A percentile compares a stretch with the other conserved stretches of the same genome.
Evolutionary conservation across 2,888 invertebrate genomes (phyloP).

Genomic region (Chalcosyrphus nemorum): DNA sequence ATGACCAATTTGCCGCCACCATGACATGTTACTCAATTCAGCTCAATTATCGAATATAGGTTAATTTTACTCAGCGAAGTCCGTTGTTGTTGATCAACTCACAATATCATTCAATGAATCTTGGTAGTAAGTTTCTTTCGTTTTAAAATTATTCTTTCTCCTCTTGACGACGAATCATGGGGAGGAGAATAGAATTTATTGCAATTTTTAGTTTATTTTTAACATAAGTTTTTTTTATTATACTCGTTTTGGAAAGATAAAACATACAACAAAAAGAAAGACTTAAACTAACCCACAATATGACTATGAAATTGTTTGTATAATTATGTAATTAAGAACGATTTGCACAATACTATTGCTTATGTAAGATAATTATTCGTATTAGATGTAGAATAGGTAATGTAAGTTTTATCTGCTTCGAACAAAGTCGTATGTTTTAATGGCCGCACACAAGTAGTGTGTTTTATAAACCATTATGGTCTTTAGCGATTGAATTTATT

Average conservation of each 20-base stretch:
- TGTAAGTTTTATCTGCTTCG: neutral
- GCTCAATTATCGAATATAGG: conserved; percentile 69
- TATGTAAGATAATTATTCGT: conserved; percentile 8
- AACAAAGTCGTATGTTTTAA: neutral
- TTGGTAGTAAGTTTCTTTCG: neutral
- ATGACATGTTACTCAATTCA: conserved; percentile 49
- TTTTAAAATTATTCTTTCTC: conserved; percentile 23
- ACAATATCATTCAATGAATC: conserved; percentile 21
- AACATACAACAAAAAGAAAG: neutral
- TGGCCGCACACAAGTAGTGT: too few species aligned
- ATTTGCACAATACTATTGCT: neutral
- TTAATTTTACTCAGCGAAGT: conserved; percentile 48
- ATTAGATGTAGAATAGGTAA: neutral
- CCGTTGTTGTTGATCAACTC: conserved; percentile 4
- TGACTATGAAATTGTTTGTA: conserved; percentile 37
- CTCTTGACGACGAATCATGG: neutral
- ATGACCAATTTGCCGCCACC: conserved; percentile 41
- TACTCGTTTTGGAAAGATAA: conserved; percentile 8
- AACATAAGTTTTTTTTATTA: conserved; percentile 12
- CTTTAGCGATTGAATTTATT: too few species aligned
- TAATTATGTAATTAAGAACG: conserved; percentile 32
- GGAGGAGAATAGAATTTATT: conserved; percentile 30
- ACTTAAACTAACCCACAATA: conserved; percentile 20
- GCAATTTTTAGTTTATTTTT: conserved; percentile 55
- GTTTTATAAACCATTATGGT: too few species aligned